phyloP scores from a whole-genome alignment of 2,888 invertebrate genomes.

The Cyclophora punctaria region DNA sequence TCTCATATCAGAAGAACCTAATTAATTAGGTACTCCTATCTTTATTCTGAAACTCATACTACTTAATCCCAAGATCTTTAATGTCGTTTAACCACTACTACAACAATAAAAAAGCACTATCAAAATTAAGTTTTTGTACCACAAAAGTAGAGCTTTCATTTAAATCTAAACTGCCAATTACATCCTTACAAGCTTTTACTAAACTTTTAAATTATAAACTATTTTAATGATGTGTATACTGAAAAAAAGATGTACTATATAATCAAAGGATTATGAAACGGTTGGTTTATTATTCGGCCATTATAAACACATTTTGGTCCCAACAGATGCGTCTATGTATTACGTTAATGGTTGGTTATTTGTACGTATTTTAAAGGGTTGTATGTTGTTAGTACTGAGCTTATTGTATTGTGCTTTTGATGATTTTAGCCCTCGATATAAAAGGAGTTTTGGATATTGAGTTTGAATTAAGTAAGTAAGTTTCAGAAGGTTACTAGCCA shows the following conservation, averaged over 20 bases:
- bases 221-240: constrained; percentile 63
- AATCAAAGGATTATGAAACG: constrained; percentile 65
- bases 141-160: constrained; percentile 10
- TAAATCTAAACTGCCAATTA: constrained; percentile 50
- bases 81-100: no score
- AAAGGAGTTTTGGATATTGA: no score
- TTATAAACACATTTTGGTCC: constrained; percentile 68
- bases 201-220: constrained; percentile 55
- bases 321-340: constrained; percentile 36
- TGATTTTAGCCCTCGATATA: no score
- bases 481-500: no score
- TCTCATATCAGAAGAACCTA: no score
- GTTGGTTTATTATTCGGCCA: constrained; percentile 54
- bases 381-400: constrained; percentile 34
- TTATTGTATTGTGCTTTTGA: background rate
- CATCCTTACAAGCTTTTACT: constrained; percentile 43
- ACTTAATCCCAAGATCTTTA: no score
- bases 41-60: no score
- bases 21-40: no score
- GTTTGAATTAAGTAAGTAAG: no score
- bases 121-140: no score
- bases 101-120: no score
- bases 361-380: constrained; percentile 19
- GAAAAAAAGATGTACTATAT: constrained; percentile 60
- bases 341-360: constrained; percentile 11